phyloP scores from a whole-genome alignment of 2,113 vertebrate genomes.

The Cyphomyrus plagiostoma region DNA sequence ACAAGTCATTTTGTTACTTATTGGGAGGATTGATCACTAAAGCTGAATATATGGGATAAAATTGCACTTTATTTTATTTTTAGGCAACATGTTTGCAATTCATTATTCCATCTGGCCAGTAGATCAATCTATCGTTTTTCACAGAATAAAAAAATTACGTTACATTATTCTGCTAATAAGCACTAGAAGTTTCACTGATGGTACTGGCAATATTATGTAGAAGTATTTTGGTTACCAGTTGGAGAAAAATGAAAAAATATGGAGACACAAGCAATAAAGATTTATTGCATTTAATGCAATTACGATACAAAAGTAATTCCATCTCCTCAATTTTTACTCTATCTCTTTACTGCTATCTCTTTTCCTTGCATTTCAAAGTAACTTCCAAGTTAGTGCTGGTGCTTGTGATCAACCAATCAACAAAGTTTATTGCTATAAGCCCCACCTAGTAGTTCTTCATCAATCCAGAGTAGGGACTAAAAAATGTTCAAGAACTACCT shows the following conservation, averaged over 20 bases:
- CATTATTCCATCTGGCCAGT: too few species aligned
- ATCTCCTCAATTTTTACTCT: background rate
- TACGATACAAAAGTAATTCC: too few species aligned
- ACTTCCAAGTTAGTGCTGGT: background rate
- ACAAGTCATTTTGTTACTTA: background rate
- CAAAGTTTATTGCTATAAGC: background rate
- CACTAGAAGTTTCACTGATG: background rate
- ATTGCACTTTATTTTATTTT: background rate
- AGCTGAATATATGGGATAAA: background rate
- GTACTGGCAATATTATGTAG: background rate
- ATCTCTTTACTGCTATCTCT: background rate
- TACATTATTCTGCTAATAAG: background rate
- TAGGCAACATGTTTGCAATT: too few species aligned
- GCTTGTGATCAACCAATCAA: background rate
- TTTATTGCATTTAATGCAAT: background rate
- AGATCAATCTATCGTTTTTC: background rate
- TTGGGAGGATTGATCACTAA: background rate
- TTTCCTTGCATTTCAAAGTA: too few species aligned
- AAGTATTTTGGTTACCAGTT: background rate
- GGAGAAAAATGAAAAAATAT: background rate
- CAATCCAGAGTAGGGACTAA: background rate
- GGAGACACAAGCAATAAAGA: background rate
- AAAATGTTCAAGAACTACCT: background rate
- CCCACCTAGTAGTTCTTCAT: background rate
- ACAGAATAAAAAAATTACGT: background rate